Evolutionary conservation across 2,797 vertebrate genomes (phyloP).

Genomic region (Brotogeris chrysoptera): DNA sequence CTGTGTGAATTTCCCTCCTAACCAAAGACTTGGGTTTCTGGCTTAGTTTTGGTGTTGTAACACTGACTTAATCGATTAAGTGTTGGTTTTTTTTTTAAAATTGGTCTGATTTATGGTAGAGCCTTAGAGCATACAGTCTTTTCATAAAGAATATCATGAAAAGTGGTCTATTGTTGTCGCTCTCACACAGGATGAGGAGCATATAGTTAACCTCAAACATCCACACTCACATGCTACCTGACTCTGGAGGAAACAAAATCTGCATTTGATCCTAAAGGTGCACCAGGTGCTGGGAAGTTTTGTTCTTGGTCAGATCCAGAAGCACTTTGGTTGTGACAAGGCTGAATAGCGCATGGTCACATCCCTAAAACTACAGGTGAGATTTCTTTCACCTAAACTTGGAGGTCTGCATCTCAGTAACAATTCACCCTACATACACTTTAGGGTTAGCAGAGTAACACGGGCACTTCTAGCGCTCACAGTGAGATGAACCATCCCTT

Average conservation of each 20-base stretch:
- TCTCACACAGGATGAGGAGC: not conserved
- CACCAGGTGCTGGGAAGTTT: not conserved
- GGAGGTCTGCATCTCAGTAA: not conserved
- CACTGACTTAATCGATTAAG: not conserved
- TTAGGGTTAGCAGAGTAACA: not conserved
- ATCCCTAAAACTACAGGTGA: not conserved
- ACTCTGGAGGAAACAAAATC: not conserved
- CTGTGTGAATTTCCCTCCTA: not conserved
- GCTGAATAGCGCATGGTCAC: not conserved
- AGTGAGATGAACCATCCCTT: not conserved
- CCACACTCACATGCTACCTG: not conserved
- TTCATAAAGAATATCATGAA: not conserved
- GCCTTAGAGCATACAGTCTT: not conserved
- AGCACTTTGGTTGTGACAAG: not conserved
- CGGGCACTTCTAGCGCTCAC: not conserved
- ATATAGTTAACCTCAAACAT: not conserved
- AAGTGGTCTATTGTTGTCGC: not conserved
- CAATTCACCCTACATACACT: not conserved
- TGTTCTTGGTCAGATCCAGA: not conserved
- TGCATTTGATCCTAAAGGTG: not conserved
- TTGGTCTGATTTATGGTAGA: not conserved
- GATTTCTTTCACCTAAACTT: not conserved
- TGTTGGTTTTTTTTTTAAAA: not conserved
- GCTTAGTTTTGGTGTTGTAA: not conserved
- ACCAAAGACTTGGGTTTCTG: not conserved